phyloP scores from a whole-genome alignment of 2,888 invertebrate species.

The Eilema caniola region DNA sequence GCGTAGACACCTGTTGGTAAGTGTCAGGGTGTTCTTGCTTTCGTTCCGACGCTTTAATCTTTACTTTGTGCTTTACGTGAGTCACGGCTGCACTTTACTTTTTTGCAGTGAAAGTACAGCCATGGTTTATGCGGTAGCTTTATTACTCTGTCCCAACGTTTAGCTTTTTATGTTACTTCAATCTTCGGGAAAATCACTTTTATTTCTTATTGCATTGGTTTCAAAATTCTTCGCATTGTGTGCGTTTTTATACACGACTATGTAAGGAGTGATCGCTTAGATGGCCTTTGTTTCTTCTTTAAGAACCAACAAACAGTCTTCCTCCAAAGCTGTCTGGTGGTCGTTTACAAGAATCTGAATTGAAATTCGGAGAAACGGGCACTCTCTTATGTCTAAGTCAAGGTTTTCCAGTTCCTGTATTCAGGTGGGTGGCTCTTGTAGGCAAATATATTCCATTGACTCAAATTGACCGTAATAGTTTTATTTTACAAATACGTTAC shows the following conservation, averaged over 20 bases:
- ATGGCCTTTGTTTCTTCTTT: constrained; percentile 64
- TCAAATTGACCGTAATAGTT: not conserved
- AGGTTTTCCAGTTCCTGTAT: constrained; percentile 91
- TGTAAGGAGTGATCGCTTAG: constrained; percentile 49
- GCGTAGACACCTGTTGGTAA: constrained; percentile 86
- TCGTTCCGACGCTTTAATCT: constrained; percentile 83
- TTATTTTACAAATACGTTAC: not conserved
- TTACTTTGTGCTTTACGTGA: constrained; percentile 85
- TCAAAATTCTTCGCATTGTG: constrained; percentile 44
- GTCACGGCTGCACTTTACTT: constrained; percentile 67
- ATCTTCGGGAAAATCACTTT: constrained; percentile 44
- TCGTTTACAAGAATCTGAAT: constrained; percentile 84
- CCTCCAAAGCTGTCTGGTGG: constrained; percentile 88
- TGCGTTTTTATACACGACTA: constrained; percentile 38
- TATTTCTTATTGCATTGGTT: constrained; percentile 34
- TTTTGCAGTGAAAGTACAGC: constrained; percentile 48
- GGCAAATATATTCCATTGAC: constrained; percentile 15
- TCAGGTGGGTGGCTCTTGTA: constrained; percentile 88
- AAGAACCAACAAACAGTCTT: constrained; percentile 90
- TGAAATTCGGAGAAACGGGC: constrained; percentile 65
- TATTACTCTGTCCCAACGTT: constrained; percentile 52
- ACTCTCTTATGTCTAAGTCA: constrained; percentile 91
- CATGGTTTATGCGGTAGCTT: constrained; percentile 61
- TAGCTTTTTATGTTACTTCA: constrained; percentile 50
- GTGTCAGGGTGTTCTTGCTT: constrained; percentile 86